A percentile compares a stretch with the other conserved stretches of the same genome.
Evolutionary conservation across 1,140 invertebrate species (phyloP).

Genomic region (Anastrepha ludens): DNA sequence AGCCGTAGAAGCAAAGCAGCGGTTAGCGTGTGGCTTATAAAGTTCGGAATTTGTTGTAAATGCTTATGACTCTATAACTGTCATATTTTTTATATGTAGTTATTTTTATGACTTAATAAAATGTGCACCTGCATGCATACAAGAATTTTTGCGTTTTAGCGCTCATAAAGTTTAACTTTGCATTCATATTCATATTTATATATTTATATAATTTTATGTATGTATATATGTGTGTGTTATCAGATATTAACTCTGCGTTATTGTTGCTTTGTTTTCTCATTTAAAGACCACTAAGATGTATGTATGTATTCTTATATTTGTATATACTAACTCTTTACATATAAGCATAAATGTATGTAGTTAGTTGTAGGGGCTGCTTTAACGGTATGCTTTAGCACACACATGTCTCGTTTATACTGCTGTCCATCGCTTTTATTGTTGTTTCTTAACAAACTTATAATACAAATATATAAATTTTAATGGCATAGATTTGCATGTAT

Average conservation of each 20-base stretch:
- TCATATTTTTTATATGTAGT: neutral
- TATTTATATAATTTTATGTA: neutral
- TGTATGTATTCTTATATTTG: neutral
- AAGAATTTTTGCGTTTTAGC: neutral
- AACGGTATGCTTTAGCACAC: neutral
- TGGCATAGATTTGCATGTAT: neutral
- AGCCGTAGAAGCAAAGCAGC: too few species aligned
- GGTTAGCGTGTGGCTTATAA: neutral
- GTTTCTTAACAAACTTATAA: neutral
- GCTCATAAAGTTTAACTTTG: neutral
- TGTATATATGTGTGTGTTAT: too few species aligned
- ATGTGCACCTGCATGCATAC: neutral
- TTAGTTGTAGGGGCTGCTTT: neutral
- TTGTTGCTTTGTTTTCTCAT: too few species aligned
- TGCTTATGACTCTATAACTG: constrained; percentile 19
- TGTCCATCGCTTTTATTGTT: neutral
- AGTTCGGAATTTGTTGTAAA: neutral
- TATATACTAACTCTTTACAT: neutral
- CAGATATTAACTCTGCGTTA: too few species aligned
- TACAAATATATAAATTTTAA: constrained; percentile 15
- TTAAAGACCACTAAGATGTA: neutral
- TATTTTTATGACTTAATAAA: neutral
- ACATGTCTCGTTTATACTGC: neutral
- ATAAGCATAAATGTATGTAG: neutral
- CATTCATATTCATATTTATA: neutral